A percentile compares a stretch with the other conserved stretches of the same genome.
phyloP scores from a whole-genome alignment of 2,797 vertebrate genomes.

The Streptopelia turtur region DNA sequence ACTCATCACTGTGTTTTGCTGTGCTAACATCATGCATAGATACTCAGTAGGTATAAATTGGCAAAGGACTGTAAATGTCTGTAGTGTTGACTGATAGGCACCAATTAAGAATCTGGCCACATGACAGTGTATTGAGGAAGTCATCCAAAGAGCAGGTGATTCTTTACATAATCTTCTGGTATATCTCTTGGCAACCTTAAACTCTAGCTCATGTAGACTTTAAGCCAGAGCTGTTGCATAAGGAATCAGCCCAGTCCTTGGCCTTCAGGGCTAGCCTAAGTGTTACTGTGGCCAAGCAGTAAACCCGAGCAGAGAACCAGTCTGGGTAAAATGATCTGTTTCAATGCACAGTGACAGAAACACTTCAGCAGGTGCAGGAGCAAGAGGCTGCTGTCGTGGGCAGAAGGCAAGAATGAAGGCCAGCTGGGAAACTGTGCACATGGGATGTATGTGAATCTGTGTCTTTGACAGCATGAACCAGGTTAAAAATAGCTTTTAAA shows the following conservation, averaged over 20 bases:
- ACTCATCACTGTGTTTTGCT: background rate
- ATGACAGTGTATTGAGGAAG: background rate
- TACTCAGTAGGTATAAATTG: background rate
- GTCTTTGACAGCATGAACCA: background rate
- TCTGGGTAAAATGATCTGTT: background rate
- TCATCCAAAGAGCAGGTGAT: background rate
- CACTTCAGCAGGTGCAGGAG: background rate
- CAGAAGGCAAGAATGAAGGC: background rate
- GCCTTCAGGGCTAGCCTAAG: background rate
- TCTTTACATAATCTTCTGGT: background rate
- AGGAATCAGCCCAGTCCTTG: background rate
- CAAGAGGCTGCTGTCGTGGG: background rate
- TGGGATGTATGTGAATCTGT: background rate
- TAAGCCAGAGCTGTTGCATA: background rate
- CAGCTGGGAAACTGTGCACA: rapidly evolving
- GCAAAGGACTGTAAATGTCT: background rate
- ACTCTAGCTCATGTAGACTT: background rate
- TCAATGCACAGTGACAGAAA: background rate
- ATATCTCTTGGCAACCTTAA: background rate
- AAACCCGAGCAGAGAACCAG: background rate
- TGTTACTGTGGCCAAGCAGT: background rate
- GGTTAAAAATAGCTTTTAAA: constrained; percentile 23
- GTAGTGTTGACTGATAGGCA: background rate
- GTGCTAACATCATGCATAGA: background rate
- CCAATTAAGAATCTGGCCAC: background rate